Evolutionary conservation across 1,140 invertebrate species (phyloP).

Genomic region (Ctenoplectra terminalis): DNA sequence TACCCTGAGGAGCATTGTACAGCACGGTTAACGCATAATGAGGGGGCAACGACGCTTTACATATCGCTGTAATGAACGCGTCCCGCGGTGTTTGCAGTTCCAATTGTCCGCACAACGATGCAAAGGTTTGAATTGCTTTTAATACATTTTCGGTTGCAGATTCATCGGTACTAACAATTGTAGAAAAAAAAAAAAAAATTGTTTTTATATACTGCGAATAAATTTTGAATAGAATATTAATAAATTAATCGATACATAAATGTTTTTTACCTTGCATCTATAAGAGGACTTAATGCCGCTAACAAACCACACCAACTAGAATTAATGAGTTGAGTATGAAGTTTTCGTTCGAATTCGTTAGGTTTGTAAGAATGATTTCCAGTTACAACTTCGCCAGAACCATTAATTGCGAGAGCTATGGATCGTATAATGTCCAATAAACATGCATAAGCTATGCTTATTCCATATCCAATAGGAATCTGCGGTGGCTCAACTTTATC

Average conservation of each 20-base stretch:
- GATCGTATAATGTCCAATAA: conserved; percentile 94
- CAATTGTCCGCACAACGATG: conserved; percentile 90
- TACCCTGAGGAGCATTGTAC: conserved; percentile 85
- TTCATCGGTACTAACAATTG: conserved; percentile 91
- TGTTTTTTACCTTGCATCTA: conserved; percentile 91
- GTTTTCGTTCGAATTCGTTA: conserved; percentile 83
- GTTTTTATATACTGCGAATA: not conserved
- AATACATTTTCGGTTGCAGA: conserved; percentile 93
- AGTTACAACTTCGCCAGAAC: conserved; percentile 79
- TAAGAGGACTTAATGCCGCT: conserved; percentile 94
- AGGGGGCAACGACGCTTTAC: conserved; percentile 96
- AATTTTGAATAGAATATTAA: not conserved
- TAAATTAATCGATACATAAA: conserved; percentile 24
- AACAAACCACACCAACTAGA: conserved; percentile 98
- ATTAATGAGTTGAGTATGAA: conserved; percentile 92
- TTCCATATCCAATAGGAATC: conserved; percentile 97
- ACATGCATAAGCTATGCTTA: conserved; percentile 96
- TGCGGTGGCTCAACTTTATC: conserved; percentile 97
- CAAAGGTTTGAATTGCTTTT: conserved; percentile 94
- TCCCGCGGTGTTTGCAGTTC: conserved; percentile 91
- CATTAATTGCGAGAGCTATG: conserved; percentile 87
- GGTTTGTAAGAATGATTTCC: conserved; percentile 81
- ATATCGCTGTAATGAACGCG: conserved; percentile 96
- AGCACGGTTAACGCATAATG: conserved; percentile 96
- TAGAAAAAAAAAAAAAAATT: conserved; percentile 7